Evolutionary conservation across 2,888 invertebrate genomes (phyloP), one percentile per base, ranked within the genome.

Genomic region (Luffia ferchaultella): DNA sequence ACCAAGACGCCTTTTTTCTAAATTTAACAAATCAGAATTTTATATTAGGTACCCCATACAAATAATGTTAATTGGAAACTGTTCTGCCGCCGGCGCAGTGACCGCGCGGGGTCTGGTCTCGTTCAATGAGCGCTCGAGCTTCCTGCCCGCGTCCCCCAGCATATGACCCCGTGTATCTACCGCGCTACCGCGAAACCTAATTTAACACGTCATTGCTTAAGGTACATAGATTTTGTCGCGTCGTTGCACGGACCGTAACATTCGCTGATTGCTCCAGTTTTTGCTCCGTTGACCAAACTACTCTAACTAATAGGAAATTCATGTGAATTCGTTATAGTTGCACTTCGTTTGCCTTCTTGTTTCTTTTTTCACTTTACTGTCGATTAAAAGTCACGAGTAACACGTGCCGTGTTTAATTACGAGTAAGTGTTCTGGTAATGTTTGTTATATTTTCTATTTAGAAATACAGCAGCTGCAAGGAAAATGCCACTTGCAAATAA

Each of bases 201-300:
- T 77, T 77, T 74, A 68, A 70, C 69, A 73, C 72, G 70, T 70
- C 70, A 72, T 58, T 64, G 60, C 57, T 65, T 56, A 60, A 67
- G 64, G 64, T 68, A 62, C 63, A 62, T 62, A 63, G 63, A 54
- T 61, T 62, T 58, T 60, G 55, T 53, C 60, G 56, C 62, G 59
- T 56, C 58, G 59, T 17, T 44, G 52, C 18, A 20, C 42, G 41
- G 62, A 68, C 60, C 65, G 64, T 61, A 69, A 68, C 68, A 59
- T 60, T 60, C 52, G 59, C 61, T 57, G 62, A 65, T 69, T 50
- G 46, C 30, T 62, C 59, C 54, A 61, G 59, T 55, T 54, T 65
- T 67, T 42, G 43, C 16, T 42, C 43, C n/a, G 3, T 42, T 16
- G 3, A 30, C 30, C 30, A 12, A 30, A 7, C n/a, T n/a, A n/a